Conservation (phyloP, 2,888 invertebrate species). For the Phyto melanocephala region DNA sequence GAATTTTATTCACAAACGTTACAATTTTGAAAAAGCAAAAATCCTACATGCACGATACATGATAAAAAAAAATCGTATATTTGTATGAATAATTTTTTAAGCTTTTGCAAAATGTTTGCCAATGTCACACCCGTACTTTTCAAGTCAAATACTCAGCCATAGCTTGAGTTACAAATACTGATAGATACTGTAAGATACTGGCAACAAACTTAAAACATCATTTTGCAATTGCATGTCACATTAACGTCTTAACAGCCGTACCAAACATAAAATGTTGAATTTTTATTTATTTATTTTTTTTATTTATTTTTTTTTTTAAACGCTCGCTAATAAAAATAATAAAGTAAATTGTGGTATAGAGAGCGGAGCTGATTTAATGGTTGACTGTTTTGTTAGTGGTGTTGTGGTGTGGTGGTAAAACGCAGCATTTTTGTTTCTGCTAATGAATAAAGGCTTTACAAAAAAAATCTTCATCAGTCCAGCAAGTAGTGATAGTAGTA, state of each 20-base stretch:
- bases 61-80: constrained; percentile 13
- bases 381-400: constrained; percentile 47
- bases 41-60: constrained; percentile 45
- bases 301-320: too few relatives aligned
- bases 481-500: neutral
- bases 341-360: constrained; percentile 27
- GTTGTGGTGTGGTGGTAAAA: too few relatives aligned
- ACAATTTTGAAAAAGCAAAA: constrained; percentile 2
- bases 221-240: constrained; percentile 68
- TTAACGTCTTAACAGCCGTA: constrained; percentile 65
- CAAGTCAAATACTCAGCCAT: constrained; percentile 17
- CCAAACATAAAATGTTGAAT: constrained; percentile 44
- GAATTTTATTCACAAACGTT: constrained; percentile 40
- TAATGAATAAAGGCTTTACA: constrained; percentile 35
- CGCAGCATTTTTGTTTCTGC: constrained; percentile 8
- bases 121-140: constrained; percentile 64
- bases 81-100: neutral
- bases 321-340: constrained; percentile 5
- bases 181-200: neutral
- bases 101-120: constrained; percentile 53
- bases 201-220: constrained; percentile 42
- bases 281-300: neutral
- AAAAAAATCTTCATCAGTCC: constrained; percentile 28
- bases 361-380: constrained; percentile 39
- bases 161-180: neutral